Evolutionary conservation across 2,113 vertebrate species (phyloP).

Genomic region (Nerophis ophidion): DNA sequence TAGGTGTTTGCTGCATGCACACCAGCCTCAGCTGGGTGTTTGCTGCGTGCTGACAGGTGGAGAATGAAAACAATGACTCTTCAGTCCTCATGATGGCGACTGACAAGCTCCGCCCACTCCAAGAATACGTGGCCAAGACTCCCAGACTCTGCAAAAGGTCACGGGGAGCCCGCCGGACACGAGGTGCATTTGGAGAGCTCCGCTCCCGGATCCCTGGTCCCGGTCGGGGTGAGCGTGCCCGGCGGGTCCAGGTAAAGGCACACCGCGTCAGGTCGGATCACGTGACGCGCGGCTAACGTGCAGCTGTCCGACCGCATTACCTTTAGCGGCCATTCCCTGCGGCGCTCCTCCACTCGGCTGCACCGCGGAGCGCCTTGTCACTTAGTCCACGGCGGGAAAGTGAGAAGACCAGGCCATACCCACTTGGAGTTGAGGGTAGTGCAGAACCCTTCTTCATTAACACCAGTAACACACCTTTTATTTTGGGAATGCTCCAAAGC

Average conservation of each 20-base stretch:
- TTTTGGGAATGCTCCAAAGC: too few species aligned
- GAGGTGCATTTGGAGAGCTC: constrained; percentile 21
- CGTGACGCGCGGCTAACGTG: constrained; percentile 80
- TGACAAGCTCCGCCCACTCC: background rate
- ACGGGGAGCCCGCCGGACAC: constrained; percentile 6
- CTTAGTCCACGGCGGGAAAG: constrained; percentile 6
- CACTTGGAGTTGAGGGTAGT: too few species aligned
- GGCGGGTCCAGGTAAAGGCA: constrained; percentile 67
- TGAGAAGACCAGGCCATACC: background rate
- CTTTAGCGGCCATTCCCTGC: constrained; percentile 61
- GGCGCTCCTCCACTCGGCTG: constrained; percentile 46
- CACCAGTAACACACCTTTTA: too few species aligned
- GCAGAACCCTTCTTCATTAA: background rate
- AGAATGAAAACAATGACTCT: constrained; percentile 33
- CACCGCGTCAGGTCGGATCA: constrained; percentile 71
- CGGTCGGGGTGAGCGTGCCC: constrained; percentile 51
- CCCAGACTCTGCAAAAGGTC: background rate
- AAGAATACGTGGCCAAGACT: background rate
- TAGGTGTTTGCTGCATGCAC: too few species aligned
- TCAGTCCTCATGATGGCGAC: too few species aligned
- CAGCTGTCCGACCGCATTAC: constrained; percentile 74
- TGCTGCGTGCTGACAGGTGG: constrained; percentile 3
- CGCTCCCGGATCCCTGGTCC: background rate
- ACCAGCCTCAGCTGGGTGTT: too few species aligned
- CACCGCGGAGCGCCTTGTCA: background rate